Evolutionary conservation across 2,113 vertebrate species (phyloP), one percentile per base, ranked within the genome.

Genomic region (Xiphias gladius): DNA sequence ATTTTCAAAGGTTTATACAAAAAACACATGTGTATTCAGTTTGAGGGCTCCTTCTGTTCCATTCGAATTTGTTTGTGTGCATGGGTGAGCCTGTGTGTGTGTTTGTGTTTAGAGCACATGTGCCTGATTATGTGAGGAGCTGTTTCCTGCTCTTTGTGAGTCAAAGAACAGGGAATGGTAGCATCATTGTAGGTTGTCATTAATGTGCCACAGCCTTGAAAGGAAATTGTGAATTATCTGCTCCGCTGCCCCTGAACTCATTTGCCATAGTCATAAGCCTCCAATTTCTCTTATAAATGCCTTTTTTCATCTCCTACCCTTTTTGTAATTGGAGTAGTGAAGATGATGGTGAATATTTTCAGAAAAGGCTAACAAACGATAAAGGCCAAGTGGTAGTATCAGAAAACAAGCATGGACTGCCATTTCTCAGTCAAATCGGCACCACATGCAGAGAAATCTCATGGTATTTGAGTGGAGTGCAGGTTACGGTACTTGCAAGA

Each of bases 161-260:
- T 68, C 69, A 77, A 66, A 74, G 30, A 80, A 59, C 62, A 79
- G 63, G 61, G 46, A 79, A 67, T 69, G 28, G 76, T 67, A 70
- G 68, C 78, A 81, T 76, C 59, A 22, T 12, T 80, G 19, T 65
- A 80, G 50, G 80, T 79, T 74, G 43, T 61, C 75, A 87, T 78
- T 79, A 89, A 84, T 83, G 57, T 79, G 43, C 66, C 82, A 24
- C 41, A 54, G 75, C 61, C 63, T 87, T 79, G 28, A 76, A 89
- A 85, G 83, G 69, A 82, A 35, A 65, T 62, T 91, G 54, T 71
- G 71, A 74, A 80, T 84, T 67, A 76, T 84, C 5, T 76, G 52
- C 87, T 90, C 70, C 57, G 73, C 64, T 86, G 39, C 83, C 9
- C 59, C 59, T 79, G 35, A 77, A 72, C 41, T 82, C 70, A 54